Evolutionary conservation across 2,113 vertebrate species (phyloP).

Genomic region (Meleagris gallopavo): DNA sequence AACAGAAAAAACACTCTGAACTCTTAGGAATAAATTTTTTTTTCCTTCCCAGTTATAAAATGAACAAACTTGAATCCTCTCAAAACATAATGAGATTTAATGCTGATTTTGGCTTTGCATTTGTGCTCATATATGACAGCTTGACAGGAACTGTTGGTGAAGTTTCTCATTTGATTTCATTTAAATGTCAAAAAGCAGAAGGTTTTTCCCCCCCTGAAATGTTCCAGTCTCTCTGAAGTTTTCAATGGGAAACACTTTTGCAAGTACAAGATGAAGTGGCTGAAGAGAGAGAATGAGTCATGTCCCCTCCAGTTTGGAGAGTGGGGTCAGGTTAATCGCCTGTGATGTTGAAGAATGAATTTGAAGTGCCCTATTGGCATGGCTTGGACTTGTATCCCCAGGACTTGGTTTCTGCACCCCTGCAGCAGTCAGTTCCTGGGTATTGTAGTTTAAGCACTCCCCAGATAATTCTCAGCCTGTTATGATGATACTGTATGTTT

Average conservation of each 20-base stretch:
- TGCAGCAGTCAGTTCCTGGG: fast-evolving
- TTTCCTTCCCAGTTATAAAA: neutral
- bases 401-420: neutral
- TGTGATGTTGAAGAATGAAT: neutral
- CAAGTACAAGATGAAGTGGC: neutral
- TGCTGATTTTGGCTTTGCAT: neutral
- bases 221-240: neutral
- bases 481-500: neutral
- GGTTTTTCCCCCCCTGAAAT: neutral
- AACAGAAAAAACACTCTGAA: neutral
- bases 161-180: neutral
- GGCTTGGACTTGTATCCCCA: neutral
- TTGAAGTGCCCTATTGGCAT: neutral
- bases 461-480: neutral
- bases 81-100: neutral
- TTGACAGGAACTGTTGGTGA: neutral
- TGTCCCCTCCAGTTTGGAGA: neutral
- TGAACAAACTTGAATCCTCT: neutral
- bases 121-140: neutral
- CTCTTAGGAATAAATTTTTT: neutral
- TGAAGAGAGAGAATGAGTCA: constrained; percentile 34
- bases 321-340: neutral
- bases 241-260: constrained; percentile 23
- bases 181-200: neutral
- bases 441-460: fast-evolving